Base-by-base conservation (phyloP, 1,140 invertebrate genomes). In the Cydia strobilella region DNA sequence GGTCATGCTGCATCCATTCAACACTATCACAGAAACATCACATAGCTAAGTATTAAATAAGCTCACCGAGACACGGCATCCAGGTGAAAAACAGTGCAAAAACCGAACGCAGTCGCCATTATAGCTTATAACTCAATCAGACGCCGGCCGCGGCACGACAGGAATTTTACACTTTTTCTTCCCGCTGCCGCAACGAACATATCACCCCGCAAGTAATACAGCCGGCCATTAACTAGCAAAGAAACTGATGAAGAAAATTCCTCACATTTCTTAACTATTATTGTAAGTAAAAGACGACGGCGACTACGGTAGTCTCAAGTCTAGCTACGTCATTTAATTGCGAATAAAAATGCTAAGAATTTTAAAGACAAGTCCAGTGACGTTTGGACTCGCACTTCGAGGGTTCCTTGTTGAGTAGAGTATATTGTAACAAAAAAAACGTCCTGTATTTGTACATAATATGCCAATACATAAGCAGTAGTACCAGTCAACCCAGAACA, bases 71-170 rank as follows among this genome's bases (percentile, higher is more conserved):
- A 88, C 81, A 89, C 88, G 84, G 86, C 82, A 90, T 89, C 86
- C 87, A 87, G 85, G 84, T 89, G 88, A 90, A 88, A 89, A 91
- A 90, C 86, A 79, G 79, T 83, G 87, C 89, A 90, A 90, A 92
- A 92, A 92, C 90, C 85, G 84, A 84, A 87, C 87, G 85, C 84
- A 86, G 84, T 86, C 83, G 87, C 87, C 86, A 90, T 91, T 90
- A 90, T 89, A 89, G 86, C 86, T 90, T 90, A 91, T 91, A 91
- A 91, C 90, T 92, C 90, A 90, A 92, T 92, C 88, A 90, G 85
- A 80, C 76, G 79, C 75, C 79, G 83, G 80, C 80, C 77, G 73
- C 74, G 77, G 76, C 82, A 80, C 83, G 83, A 82, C 84, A 85
- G 87, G 85, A 85, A 92, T 90, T 89, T 88, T 85, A 84, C 82